Conservation (phyloP, 2,797 vertebrate genomes). For the Betta splendens region DNA sequence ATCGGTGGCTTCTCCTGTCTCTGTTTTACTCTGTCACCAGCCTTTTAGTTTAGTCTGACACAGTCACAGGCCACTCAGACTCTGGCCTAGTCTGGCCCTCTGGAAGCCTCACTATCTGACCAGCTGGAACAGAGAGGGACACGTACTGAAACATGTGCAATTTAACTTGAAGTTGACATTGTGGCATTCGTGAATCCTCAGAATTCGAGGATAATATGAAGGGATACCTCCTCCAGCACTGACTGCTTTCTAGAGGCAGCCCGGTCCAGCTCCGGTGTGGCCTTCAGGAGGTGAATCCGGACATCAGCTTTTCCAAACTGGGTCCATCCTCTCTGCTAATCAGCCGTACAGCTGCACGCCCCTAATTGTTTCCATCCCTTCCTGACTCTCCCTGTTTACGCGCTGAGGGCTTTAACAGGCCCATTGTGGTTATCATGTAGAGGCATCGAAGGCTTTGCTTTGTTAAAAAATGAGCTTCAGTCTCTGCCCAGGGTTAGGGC, state of each 20-base stretch:
- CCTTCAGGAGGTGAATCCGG: constrained; percentile 84
- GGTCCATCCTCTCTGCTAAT: constrained; percentile 92
- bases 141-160: no score
- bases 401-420: constrained; percentile 19
- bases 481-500: constrained; percentile 27
- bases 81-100: no score
- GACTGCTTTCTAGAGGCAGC: not conserved
- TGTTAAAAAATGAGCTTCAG: constrained; percentile 14
- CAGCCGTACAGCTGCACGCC: constrained; percentile 82
- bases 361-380: constrained; percentile 87
- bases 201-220: no score
- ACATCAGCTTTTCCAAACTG: constrained; percentile 78
- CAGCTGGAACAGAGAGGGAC: no score
- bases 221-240: not conserved
- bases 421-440: constrained; percentile 27
- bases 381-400: constrained; percentile 14
- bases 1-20: no score
- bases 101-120: no score
- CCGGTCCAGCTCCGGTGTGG: constrained; percentile 61
- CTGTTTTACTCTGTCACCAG: no score
- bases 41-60: no score
- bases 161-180: no score
- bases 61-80: no score
- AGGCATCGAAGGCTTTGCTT: constrained; percentile 14
- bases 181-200: no score